Evolutionary conservation across 2,113 vertebrate species (phyloP).

Genomic region (Periophthalmus modestus): DNA sequence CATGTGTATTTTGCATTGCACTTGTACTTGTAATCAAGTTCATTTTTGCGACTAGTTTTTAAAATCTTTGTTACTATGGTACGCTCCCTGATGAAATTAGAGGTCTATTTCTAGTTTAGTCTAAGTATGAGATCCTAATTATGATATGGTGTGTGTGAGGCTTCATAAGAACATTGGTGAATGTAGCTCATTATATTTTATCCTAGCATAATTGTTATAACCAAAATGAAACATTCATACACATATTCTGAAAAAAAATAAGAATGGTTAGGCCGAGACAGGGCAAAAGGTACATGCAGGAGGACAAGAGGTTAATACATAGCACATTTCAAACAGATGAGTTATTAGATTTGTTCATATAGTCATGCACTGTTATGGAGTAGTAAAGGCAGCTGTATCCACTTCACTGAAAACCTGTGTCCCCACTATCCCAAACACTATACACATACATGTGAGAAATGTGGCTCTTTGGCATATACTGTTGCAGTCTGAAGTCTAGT

Average conservation of each 20-base stretch:
- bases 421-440: slow-evolving; percentile 57
- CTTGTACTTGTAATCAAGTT: too few relatives aligned
- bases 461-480: slow-evolving; percentile 77
- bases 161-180: slow-evolving; percentile 17
- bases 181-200: neutral
- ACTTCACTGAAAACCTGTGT: slow-evolving; percentile 70
- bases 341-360: neutral
- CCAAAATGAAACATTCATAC: neutral
- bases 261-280: slow-evolving; percentile 24
- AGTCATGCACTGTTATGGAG: slow-evolving; percentile 68
- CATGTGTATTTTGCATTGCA: too few relatives aligned
- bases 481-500: slow-evolving; percentile 18
- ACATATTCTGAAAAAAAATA: neutral
- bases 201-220: neutral
- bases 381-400: slow-evolving; percentile 76
- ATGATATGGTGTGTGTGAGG: neutral
- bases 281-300: slow-evolving; percentile 42
- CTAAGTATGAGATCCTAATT: too few relatives aligned
- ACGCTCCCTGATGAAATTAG: too few relatives aligned
- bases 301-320: slow-evolving; percentile 15
- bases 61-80: too few relatives aligned
- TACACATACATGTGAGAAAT: slow-evolving; percentile 61
- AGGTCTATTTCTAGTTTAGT: too few relatives aligned
- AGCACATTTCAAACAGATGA: neutral
- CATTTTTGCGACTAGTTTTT: too few relatives aligned